Percentiles rank a stretch among this genome's conserved stretches.
phyloP scores from a whole-genome alignment of 1,140 invertebrate species.

The Drosophila ogumai region DNA sequence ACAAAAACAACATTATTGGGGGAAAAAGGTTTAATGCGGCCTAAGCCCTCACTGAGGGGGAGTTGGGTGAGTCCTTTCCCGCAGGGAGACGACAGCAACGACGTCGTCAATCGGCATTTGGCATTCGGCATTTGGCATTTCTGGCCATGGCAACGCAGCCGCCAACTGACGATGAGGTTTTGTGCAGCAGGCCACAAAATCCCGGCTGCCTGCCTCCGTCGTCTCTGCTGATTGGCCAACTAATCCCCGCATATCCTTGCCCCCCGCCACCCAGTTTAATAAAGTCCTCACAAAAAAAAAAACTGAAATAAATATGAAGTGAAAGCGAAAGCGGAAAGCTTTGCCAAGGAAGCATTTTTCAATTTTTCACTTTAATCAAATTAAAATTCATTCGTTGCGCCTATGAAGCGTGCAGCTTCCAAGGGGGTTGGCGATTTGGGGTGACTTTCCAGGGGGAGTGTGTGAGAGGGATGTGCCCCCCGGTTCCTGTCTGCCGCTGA shows the following conservation, averaged over 20 bases:
- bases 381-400: conserved; percentile 84
- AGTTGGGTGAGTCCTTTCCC: background rate
- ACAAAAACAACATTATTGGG: conserved; percentile 64
- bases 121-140: conserved; percentile 52
- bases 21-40: conserved; percentile 74
- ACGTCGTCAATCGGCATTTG: conserved; percentile 53
- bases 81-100: conserved; percentile 17
- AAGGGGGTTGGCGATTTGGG: conserved; percentile 14
- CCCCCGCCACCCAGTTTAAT: conserved; percentile 32
- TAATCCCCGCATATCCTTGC: conserved; percentile 63
- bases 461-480: background rate
- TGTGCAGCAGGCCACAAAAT: conserved; percentile 65
- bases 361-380: conserved; percentile 84
- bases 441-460: background rate
- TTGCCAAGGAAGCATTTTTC: conserved; percentile 56
- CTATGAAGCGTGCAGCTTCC: conserved; percentile 72
- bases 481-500: conserved; percentile 29
- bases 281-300: conserved; percentile 25
- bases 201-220: conserved; percentile 33
- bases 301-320: conserved; percentile 10
- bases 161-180: conserved; percentile 29
- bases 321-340: conserved; percentile 42
- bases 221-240: conserved; percentile 67
- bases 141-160: conserved; percentile 62
- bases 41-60: conserved; percentile 45